A percentile compares a stretch with the other conserved stretches of the same genome.
Evolutionary conservation across 2,797 vertebrate genomes (phyloP).

Genomic region (Coccyzus lansbergi): DNA sequence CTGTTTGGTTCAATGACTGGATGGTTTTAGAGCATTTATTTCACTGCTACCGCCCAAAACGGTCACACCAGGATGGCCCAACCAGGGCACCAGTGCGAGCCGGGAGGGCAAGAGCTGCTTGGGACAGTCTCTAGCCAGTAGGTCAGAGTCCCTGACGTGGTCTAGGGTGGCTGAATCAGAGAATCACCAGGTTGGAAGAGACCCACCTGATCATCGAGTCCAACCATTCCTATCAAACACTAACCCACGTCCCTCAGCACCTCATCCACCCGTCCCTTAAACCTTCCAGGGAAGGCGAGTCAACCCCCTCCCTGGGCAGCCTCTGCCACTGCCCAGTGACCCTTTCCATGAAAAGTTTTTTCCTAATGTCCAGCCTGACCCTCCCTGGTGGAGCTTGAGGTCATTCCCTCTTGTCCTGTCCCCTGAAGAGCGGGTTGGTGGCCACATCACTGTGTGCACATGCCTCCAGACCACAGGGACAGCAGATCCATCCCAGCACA

Average conservation of each 20-base stretch:
- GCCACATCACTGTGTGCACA: fast-evolving
- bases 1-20: background rate
- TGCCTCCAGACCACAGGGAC: fast-evolving
- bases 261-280: too few relatives aligned
- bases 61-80: background rate
- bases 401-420: too few relatives aligned
- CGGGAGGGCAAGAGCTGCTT: background rate
- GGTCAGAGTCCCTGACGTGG: background rate
- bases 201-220: too few relatives aligned
- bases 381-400: too few relatives aligned
- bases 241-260: too few relatives aligned
- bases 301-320: too few relatives aligned
- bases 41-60: background rate
- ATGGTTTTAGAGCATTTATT: background rate
- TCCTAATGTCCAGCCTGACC: too few relatives aligned
- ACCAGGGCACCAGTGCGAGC: fast-evolving
- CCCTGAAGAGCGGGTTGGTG: fast-evolving
- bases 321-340: too few relatives aligned
- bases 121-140: fast-evolving
- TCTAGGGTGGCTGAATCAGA: background rate
- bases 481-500: fast-evolving
- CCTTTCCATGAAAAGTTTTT: too few relatives aligned
- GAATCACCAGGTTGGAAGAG: too few relatives aligned
- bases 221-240: too few relatives aligned
- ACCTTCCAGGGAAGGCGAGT: too few relatives aligned